These are phyloP conservation scores for Zophobas morio DNA, from an alignment of 1,140 invertebrate species.

Conservation along the genomic window DNA sequence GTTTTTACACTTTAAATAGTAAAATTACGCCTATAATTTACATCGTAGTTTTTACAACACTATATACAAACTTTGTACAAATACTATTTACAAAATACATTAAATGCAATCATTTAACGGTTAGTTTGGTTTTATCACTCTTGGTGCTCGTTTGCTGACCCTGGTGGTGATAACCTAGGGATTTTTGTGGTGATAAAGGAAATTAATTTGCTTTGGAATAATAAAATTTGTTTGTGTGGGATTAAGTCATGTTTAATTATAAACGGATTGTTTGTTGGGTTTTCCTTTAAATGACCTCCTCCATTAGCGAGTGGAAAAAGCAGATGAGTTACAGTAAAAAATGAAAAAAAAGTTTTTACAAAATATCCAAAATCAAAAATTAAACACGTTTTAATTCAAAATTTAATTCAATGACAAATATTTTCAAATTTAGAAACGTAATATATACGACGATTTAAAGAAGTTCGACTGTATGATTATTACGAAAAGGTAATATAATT, in stretches of 20 bases:
- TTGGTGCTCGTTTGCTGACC: constrained; percentile 25
- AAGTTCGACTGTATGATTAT: too few relatives aligned
- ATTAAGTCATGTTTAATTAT: constrained; percentile 17
- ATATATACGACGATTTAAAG: too few relatives aligned
- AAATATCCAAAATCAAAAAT: too few relatives aligned
- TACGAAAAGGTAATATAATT: too few relatives aligned
- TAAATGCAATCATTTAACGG: constrained; percentile 48
- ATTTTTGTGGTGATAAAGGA: neutral
- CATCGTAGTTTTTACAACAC: constrained; percentile 41
- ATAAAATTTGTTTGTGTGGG: constrained; percentile 32
- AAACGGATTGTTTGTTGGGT: neutral
- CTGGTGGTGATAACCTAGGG: constrained; percentile 30
- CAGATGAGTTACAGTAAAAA: too few relatives aligned
- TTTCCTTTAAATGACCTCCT: too few relatives aligned
- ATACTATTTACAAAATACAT: constrained; percentile 49
- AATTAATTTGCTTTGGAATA: constrained; percentile 40
- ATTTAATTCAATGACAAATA: too few relatives aligned
- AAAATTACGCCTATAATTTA: constrained; percentile 51
- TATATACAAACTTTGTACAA: constrained; percentile 48
- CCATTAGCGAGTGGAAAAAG: too few relatives aligned
- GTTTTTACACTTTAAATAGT: constrained; percentile 46
- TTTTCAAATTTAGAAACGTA: too few relatives aligned
- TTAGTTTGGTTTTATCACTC: constrained; percentile 49
- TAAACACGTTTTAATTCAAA: too few relatives aligned
- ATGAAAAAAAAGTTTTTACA: too few relatives aligned